Evolutionary conservation across 53 echinoderm and acorn worm species (phyloP).

Genomic region (Stichopus horrens): DNA sequence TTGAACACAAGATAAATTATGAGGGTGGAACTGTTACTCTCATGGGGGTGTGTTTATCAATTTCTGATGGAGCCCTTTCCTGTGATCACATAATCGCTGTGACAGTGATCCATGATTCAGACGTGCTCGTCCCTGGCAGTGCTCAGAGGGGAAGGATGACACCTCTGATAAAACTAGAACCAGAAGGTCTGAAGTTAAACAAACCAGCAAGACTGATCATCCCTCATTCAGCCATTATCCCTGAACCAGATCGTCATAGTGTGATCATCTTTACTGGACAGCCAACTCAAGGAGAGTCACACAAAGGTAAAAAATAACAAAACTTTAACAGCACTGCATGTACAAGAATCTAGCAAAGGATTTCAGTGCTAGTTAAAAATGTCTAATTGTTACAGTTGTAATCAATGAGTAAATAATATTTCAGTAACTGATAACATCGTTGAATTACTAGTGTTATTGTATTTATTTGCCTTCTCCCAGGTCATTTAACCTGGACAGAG

Average conservation of each 20-base stretch:
- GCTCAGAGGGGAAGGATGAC: neutral
- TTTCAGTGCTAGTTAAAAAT: neutral
- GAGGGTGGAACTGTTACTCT: neutral
- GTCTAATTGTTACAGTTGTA: neutral
- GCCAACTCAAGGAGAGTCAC: neutral
- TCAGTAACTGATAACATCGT: neutral
- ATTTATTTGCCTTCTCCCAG: neutral
- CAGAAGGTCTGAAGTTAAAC: neutral
- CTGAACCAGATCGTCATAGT: neutral
- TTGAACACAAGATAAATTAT: neutral
- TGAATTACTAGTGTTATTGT: too few species aligned
- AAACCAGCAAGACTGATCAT: neutral
- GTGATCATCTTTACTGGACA: neutral
- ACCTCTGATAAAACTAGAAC: slow-evolving; percentile 13
- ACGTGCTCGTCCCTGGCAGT: neutral
- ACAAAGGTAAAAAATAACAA: neutral
- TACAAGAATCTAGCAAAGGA: neutral
- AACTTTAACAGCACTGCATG: neutral
- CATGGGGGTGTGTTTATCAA: neutral
- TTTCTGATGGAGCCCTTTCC: neutral
- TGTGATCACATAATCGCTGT: neutral
- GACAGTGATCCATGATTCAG: neutral
- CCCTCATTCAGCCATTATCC: slow-evolving; percentile 15
- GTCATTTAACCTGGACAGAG: neutral
- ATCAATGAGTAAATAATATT: neutral